phyloP scores from a whole-genome alignment of 2,113 vertebrate species.

The Raphicerus campestris region DNA sequence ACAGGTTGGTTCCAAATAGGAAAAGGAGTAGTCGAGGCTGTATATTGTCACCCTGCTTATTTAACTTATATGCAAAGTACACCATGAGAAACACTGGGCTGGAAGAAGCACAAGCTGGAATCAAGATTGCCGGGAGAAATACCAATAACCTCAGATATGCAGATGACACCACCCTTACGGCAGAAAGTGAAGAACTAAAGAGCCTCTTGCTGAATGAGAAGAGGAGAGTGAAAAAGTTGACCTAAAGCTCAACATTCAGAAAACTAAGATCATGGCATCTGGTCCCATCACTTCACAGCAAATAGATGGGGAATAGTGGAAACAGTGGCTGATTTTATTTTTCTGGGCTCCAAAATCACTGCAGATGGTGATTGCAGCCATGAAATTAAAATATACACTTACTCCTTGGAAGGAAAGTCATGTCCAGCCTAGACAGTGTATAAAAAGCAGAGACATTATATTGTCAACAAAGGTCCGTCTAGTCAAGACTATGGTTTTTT shows the following conservation, averaged over 20 bases:
- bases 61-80: background rate
- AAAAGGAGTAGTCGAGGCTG: background rate
- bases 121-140: background rate
- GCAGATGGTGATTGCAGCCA: background rate
- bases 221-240: background rate
- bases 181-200: background rate
- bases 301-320: background rate
- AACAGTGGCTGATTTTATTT: background rate
- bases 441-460: background rate
- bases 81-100: background rate
- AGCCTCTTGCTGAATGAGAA: background rate
- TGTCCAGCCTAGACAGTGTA: background rate
- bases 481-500: background rate
- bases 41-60: background rate
- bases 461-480: fast-evolving
- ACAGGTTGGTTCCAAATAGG: background rate
- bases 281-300: background rate
- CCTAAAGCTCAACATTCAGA: background rate
- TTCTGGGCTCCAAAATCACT: background rate
- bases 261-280: background rate
- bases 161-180: background rate
- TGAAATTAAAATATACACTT: background rate
- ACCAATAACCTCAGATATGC: background rate
- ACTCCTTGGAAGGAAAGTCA: background rate
- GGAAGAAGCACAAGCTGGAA: background rate